Base-by-base conservation (phyloP, 2,113 vertebrate genomes). In the Patagioenas fasciata region DNA sequence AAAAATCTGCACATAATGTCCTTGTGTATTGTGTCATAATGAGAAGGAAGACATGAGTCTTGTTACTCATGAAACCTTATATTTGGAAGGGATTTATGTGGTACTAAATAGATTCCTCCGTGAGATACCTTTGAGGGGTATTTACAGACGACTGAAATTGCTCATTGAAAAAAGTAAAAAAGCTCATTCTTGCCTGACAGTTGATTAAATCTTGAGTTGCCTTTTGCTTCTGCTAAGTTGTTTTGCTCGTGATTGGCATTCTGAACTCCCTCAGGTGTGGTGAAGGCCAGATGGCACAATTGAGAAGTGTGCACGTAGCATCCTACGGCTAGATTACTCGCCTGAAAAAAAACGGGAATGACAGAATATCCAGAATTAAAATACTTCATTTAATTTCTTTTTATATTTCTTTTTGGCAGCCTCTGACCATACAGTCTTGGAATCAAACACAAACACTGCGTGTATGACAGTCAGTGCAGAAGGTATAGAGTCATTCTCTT, bases 401-500 rank as follows among this genome's bases (percentile, higher is more conserved):
- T 69, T 26, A n/a, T 24, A 3, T 93, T 67, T 71, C 65, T 62
- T 67, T 11, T 83, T 85, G 92, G 87, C 96, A 80, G 95, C 93
- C 81, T 87, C 71, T 95, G 95, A 66, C 82, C 53, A 29, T 56
- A 19, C 88, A 34, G 38, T 40, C 50, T 80, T 95, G 83, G 92
- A 82, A 69, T 26, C 75, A 62, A 85, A 93, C 53, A 89, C 74
- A 34, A 71, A 86, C 13, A 20, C 91, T 71, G 56, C 21, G 13
- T 92, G 72, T 40, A 61, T 28, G 50, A 25, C 38, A 25, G 97
- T 38, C 67, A 18, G 25, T 57, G 92, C 95, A 75, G 93, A 95
- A 97, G 98, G 98, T 98, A 97, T 31, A n/a, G 48, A 65, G 31
- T 67, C 24, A 31, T 19, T 93, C 44, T 47, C 11, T 56, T 85